A percentile compares a stretch with the other conserved stretches of the same genome.
phyloP scores from a whole-genome alignment of 2,888 invertebrate genomes.

The Cactoblastis cactorum region DNA sequence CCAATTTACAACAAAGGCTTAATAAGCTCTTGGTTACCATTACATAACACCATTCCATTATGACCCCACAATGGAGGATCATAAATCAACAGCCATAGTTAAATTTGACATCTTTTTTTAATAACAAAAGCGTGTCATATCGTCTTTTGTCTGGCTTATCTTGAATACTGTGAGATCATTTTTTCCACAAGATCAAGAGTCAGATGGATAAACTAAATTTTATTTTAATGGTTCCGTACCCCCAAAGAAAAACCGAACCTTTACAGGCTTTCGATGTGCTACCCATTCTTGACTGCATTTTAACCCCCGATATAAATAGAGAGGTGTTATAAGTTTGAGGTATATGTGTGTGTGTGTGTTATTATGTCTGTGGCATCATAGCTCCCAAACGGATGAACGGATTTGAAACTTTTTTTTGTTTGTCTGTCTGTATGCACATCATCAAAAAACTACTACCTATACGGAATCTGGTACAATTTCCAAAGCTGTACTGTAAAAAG shows the following conservation, averaged over 20 bases:
- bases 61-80: slow-evolving; percentile 18
- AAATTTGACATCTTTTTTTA: slow-evolving; percentile 67
- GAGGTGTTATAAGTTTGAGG: no score
- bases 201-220: neutral
- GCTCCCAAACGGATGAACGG: no score
- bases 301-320: no score
- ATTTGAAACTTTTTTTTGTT: no score
- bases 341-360: no score
- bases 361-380: no score
- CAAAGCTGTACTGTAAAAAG: no score
- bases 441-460: no score
- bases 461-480: no score
- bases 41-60: slow-evolving; percentile 48
- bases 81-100: slow-evolving; percentile 54
- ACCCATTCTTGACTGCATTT: no score
- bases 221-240: neutral
- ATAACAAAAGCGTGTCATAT: slow-evolving; percentile 45
- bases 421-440: no score
- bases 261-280: no score
- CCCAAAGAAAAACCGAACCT: neutral
- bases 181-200: neutral
- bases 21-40: slow-evolving; percentile 52
- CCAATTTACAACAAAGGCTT: slow-evolving; percentile 22
- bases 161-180: neutral
- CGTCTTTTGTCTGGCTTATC: slow-evolving; percentile 35